Percentiles rank a stretch among this genome's conserved stretches.
Conservation (phyloP, 2,797 vertebrate species). For the Bradypodion ventrale region DNA sequence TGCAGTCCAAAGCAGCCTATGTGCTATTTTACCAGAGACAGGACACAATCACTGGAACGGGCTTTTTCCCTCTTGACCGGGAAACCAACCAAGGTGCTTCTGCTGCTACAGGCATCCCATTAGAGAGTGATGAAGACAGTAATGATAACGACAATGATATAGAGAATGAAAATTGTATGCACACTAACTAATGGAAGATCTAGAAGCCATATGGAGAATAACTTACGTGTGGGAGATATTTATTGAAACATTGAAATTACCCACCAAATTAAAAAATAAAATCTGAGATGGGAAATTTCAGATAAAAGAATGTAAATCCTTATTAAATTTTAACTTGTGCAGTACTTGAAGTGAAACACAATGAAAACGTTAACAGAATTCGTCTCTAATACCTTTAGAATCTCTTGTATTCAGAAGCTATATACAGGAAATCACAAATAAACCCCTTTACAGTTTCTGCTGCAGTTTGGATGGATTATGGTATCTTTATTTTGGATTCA, state of each 20-base stretch:
- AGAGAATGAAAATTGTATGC: constrained; percentile 91
- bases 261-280: constrained; percentile 78
- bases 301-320: constrained; percentile 82
- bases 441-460: constrained; percentile 81
- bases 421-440: constrained; percentile 82
- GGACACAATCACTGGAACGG: constrained; percentile 94
- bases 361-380: constrained; percentile 79
- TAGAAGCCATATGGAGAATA: constrained; percentile 89
- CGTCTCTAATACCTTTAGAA: constrained; percentile 81
- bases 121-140: constrained; percentile 90
- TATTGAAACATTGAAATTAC: constrained; percentile 69
- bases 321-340: constrained; percentile 82
- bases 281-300: constrained; percentile 81
- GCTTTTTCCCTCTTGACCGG: constrained; percentile 93
- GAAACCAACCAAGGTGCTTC: constrained; percentile 85
- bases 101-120: constrained; percentile 78
- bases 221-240: constrained; percentile 74
- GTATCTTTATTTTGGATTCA: constrained; percentile 79
- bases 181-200: constrained; percentile 88
- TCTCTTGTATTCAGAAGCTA: constrained; percentile 82
- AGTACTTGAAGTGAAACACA: constrained; percentile 83
- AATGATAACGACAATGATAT: constrained; percentile 88
- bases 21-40: constrained; percentile 98
- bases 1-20: constrained; percentile 96
- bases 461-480: constrained; percentile 80